Conservation (phyloP, 2,888 invertebrate genomes). For the Euphydryas editha region DNA sequence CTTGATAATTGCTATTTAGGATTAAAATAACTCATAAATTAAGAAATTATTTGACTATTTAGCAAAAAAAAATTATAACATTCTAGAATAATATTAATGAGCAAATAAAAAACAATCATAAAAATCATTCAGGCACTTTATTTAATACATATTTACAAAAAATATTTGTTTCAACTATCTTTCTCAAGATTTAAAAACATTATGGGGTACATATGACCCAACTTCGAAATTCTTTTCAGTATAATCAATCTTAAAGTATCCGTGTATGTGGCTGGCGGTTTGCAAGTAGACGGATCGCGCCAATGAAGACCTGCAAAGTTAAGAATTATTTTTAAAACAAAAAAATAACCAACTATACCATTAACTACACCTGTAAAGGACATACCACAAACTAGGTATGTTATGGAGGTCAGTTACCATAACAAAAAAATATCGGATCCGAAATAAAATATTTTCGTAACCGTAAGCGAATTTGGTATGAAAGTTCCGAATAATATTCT, state of each 20-base stretch:
- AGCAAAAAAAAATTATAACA: too few species aligned
- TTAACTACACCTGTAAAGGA: not conserved
- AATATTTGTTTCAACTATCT: slow-evolving; percentile 45
- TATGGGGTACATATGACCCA: slow-evolving; percentile 90
- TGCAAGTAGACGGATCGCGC: slow-evolving; percentile 89
- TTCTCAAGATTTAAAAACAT: slow-evolving; percentile 85
- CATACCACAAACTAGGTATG: too few species aligned
- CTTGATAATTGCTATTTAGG: too few species aligned
- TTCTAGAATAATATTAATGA: not conserved
- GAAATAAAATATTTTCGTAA: too few species aligned
- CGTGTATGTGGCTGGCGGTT: slow-evolving; percentile 89
- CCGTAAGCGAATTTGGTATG: too few species aligned
- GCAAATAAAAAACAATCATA: not conserved
- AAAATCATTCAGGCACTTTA: slow-evolving; percentile 15
- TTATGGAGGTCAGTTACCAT: too few species aligned
- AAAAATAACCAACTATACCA: not conserved
- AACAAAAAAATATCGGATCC: too few species aligned
- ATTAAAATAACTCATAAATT: too few species aligned
- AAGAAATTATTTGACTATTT: too few species aligned
- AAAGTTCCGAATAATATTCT: too few species aligned
- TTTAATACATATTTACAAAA: slow-evolving; percentile 50
- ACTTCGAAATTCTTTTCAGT: slow-evolving; percentile 89
- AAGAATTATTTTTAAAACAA: not conserved
- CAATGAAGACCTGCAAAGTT: slow-evolving; percentile 84
- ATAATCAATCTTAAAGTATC: slow-evolving; percentile 91